Evolutionary conservation across 1,140 invertebrate genomes (phyloP).

Genomic region (Tetragonula clypearis): DNA sequence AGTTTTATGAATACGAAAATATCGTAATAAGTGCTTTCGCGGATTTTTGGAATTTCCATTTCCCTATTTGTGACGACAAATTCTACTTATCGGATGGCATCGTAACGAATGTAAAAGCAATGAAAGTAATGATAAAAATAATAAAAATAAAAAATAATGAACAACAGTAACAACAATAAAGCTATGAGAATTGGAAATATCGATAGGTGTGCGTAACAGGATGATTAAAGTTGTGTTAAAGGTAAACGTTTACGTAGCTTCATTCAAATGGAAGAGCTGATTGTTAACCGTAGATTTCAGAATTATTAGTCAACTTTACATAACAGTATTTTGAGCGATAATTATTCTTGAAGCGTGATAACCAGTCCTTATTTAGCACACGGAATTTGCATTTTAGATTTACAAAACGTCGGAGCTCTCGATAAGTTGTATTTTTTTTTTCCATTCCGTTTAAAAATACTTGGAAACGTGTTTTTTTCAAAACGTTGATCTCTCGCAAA

Average conservation of each 20-base stretch:
- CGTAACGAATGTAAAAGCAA: too few species aligned
- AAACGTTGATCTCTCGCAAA: too few species aligned
- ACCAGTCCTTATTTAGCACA: background rate
- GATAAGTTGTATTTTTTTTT: background rate
- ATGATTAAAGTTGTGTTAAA: background rate
- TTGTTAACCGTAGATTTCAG: background rate
- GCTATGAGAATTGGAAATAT: background rate
- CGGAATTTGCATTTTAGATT: background rate
- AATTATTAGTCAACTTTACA: background rate
- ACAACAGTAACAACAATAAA: too few species aligned
- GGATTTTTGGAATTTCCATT: too few species aligned
- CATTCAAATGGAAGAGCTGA: background rate
- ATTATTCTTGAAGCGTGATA: background rate
- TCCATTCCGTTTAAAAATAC: background rate
- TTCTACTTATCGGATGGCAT: too few species aligned
- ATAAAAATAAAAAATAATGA: too few species aligned
- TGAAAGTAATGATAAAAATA: too few species aligned
- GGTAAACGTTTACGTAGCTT: background rate
- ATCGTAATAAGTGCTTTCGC: too few species aligned
- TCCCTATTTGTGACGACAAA: too few species aligned
- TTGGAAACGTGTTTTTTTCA: background rate
- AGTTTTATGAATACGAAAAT: too few species aligned
- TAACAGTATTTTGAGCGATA: background rate
- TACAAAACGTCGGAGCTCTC: background rate
- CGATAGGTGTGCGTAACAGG: rapidly evolving